Percentiles rank a stretch among this genome's conserved stretches.
phyloP scores from a whole-genome alignment of 2,888 invertebrate genomes.

The Synergus itoensis region DNA sequence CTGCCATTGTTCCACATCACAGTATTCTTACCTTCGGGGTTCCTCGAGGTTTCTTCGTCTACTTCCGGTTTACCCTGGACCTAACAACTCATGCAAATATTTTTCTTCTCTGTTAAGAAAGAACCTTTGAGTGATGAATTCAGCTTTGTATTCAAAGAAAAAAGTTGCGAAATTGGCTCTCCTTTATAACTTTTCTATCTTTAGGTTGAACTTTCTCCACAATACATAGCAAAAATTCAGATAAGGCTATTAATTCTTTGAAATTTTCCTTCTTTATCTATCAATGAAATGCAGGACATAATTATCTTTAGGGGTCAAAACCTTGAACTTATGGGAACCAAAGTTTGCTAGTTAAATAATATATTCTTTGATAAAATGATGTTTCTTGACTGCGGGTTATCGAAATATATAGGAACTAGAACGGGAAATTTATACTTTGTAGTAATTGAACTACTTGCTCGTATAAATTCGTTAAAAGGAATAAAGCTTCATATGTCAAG shows the following conservation, averaged over 20 bases:
- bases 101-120: constrained; percentile 16
- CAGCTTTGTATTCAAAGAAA: constrained; percentile 14
- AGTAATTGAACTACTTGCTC: constrained; percentile 21
- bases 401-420: background rate
- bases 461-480: constrained; percentile 24
- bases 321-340: no score
- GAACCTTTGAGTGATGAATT: constrained; percentile 12
- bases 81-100: constrained; percentile 26
- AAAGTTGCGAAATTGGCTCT: constrained; percentile 9
- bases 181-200: constrained; percentile 14
- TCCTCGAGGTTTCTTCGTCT: constrained; percentile 19
- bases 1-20: constrained; percentile 50
- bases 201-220: background rate
- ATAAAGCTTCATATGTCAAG: constrained; percentile 30
- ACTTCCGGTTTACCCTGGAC: constrained; percentile 23
- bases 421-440: background rate
- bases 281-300: no score
- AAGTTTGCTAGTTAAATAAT: no score
- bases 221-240: background rate
- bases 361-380: background rate
- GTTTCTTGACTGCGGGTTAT: background rate
- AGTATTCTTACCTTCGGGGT: constrained; percentile 22
- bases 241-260: no score
- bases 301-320: no score
- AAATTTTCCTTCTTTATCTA: background rate